These are phyloP conservation scores for Notothenia coriiceps DNA, from an alignment of 2,113 vertebrate species.

Conservation along the genomic window DNA sequence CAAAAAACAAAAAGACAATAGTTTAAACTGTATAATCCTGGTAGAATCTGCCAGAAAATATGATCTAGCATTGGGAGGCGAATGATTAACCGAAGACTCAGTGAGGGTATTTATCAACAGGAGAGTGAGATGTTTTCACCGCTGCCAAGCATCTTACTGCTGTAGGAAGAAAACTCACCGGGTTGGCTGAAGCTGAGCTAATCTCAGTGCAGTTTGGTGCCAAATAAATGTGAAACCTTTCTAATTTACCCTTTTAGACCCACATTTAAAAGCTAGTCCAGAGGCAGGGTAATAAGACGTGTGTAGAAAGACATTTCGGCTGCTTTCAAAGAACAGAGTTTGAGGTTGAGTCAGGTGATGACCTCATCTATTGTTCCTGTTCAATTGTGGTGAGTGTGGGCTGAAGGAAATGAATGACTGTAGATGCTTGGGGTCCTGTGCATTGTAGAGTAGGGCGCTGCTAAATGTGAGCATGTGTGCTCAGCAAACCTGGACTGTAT, in stretches of 20 bases:
- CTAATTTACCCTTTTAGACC: not conserved
- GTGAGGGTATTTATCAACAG: not conserved
- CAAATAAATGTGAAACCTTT: slow-evolving; percentile 1
- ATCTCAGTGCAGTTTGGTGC: not conserved
- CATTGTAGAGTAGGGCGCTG: not conserved
- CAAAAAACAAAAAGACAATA: slow-evolving; percentile 8
- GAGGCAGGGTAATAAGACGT: not conserved
- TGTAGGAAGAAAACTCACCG: not conserved
- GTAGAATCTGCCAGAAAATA: slow-evolving; percentile 16
- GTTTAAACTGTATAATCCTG: slow-evolving; percentile 23
- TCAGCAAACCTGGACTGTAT: not conserved
- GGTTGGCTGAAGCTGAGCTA: not conserved
- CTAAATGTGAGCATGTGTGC: slow-evolving; percentile 1
- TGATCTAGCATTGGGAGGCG: not conserved
- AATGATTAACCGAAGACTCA: not conserved
- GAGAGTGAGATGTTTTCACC: not conserved
- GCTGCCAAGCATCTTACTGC: slow-evolving; percentile 8
- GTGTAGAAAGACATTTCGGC: not conserved
- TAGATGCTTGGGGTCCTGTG: not conserved
- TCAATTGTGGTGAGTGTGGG: not conserved
- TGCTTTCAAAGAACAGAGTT: not conserved
- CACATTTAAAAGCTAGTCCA: not conserved
- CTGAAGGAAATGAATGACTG: not conserved
- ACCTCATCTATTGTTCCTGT: not conserved
- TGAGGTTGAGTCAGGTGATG: not conserved